A percentile compares a stretch with the other conserved stretches of the same genome.
phyloP scores from a whole-genome alignment of 2,113 vertebrate species.

The Synodontis membranacea region DNA sequence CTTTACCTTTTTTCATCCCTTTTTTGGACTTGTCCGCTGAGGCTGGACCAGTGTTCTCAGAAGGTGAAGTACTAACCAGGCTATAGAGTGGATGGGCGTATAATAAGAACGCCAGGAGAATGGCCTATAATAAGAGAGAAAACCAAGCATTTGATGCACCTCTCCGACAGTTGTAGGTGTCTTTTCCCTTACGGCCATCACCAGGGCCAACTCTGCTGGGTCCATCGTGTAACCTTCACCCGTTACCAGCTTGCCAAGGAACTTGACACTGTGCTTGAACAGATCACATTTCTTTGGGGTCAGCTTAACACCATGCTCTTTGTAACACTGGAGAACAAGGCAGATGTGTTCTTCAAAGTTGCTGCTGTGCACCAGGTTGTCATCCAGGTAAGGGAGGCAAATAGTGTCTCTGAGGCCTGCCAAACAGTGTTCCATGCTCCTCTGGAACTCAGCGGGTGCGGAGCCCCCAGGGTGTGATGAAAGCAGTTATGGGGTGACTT shows the following conservation, averaged over 20 bases:
- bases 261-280: slow-evolving; percentile 29
- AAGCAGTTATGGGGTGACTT: no score
- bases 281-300: slow-evolving; percentile 50
- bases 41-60: not conserved
- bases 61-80: not conserved
- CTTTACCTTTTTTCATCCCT: no score
- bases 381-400: no score
- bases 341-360: no score
- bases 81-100: slow-evolving; percentile 33
- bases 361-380: no score
- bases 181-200: slow-evolving; percentile 32
- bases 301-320: slow-evolving; percentile 49
- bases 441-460: no score
- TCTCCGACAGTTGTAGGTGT: slow-evolving; percentile 31
- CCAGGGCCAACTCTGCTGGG: slow-evolving; percentile 25
- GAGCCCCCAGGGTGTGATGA: no score
- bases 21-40: no score
- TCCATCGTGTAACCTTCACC: slow-evolving; percentile 42
- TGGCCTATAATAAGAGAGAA: slow-evolving; percentile 11
- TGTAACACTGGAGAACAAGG: no score
- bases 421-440: no score
- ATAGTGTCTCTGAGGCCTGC: no score
- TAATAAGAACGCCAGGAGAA: not conserved
- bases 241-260: slow-evolving; percentile 38
- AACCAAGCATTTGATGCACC: slow-evolving; percentile 27